Evolutionary conservation across 1,140 invertebrate species (phyloP).

Genomic region (Diabrotica virgifera): DNA sequence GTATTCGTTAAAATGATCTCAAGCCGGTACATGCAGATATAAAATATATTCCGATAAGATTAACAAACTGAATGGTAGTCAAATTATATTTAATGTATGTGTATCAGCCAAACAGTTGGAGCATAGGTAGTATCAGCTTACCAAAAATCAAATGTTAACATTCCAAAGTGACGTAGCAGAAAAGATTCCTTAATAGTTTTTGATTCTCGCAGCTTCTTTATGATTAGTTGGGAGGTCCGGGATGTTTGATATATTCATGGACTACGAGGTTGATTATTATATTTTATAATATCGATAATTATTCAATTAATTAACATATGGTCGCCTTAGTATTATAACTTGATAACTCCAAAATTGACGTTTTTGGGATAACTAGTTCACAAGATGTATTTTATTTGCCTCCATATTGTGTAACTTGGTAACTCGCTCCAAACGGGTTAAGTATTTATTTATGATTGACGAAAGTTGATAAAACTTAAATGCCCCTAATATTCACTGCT

Average conservation of each 20-base stretch:
- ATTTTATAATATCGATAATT: too few relatives aligned
- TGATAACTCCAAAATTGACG: too few relatives aligned
- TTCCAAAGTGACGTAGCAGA: conserved; percentile 42
- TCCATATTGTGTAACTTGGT: too few relatives aligned
- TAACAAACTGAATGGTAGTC: conserved; percentile 33
- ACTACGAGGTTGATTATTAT: neutral
- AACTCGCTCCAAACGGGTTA: too few relatives aligned
- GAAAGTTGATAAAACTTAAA: too few relatives aligned
- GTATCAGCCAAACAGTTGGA: conserved; percentile 21
- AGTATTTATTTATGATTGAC: too few relatives aligned
- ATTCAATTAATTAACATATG: too few relatives aligned
- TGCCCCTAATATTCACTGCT: too few relatives aligned
- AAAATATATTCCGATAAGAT: conserved; percentile 21
- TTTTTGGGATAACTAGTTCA: too few relatives aligned
- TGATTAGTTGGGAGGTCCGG: conserved; percentile 39
- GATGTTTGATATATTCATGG: neutral
- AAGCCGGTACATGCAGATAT: too few relatives aligned
- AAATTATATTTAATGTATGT: conserved; percentile 29
- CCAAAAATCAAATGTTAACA: conserved; percentile 44
- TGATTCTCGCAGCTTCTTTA: conserved; percentile 41
- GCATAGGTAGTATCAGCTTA: conserved; percentile 31
- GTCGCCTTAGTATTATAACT: too few relatives aligned
- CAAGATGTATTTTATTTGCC: too few relatives aligned
- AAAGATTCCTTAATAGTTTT: conserved; percentile 42
- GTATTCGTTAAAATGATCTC: conserved; percentile 5